Conservation (phyloP, 2,797 vertebrate species). For the Phalloptychus januarius region DNA sequence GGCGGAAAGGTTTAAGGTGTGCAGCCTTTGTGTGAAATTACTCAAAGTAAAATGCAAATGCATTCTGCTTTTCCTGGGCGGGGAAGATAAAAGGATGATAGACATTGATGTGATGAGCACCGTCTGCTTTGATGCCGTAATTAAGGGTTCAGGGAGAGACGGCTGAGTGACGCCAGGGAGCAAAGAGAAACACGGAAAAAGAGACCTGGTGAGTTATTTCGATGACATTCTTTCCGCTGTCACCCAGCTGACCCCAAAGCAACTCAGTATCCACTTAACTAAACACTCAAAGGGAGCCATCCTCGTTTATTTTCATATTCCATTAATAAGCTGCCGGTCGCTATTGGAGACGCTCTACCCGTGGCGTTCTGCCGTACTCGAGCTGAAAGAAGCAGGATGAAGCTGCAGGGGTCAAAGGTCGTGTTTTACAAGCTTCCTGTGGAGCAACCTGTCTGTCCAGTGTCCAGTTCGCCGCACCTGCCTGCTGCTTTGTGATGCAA, state of each 20-base stretch:
- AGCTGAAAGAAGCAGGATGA: not conserved
- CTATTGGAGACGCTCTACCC: slow-evolving; percentile 11
- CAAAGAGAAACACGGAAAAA: slow-evolving; percentile 4
- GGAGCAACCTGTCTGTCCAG: slow-evolving; percentile 40
- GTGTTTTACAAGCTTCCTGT: slow-evolving; percentile 30
- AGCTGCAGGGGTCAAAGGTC: slow-evolving; percentile 33
- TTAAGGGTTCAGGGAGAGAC: slow-evolving; percentile 57
- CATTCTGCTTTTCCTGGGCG: slow-evolving; percentile 13
- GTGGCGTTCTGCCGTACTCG: slow-evolving; percentile 11
- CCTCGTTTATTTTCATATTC: slow-evolving; percentile 17
- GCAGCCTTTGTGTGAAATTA: not conserved
- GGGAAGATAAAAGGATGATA: slow-evolving; percentile 50
- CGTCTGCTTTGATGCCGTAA: slow-evolving; percentile 62
- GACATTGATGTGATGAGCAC: slow-evolving; percentile 60
- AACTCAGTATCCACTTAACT: slow-evolving; percentile 15
- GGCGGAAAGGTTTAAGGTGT: not conserved
- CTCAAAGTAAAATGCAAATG: slow-evolving; percentile 25
- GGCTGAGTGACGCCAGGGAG: slow-evolving; percentile 14
- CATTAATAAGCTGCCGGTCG: not conserved
- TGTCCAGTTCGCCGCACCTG: slow-evolving; percentile 13
- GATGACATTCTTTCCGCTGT: slow-evolving; percentile 21
- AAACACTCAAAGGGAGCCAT: slow-evolving; percentile 15
- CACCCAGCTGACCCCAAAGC: slow-evolving; percentile 1
- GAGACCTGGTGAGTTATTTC: slow-evolving; percentile 6
- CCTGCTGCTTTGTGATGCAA: slow-evolving; percentile 51